These are phyloP conservation scores for Anser cygnoides DNA, from an alignment of 2,113 vertebrate species.

Conservation along the genomic window DNA sequence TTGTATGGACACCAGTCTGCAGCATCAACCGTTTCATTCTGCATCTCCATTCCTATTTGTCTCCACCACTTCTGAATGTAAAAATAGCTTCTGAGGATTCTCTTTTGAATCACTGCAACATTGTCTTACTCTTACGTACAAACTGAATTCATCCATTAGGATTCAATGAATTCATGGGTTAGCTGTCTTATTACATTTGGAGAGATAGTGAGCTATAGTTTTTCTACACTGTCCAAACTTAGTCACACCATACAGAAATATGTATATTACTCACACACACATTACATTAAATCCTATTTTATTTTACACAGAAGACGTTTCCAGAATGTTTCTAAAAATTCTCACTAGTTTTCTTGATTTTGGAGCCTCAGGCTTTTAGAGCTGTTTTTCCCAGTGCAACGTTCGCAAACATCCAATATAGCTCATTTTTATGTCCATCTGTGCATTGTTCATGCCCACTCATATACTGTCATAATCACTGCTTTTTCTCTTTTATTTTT, in stretches of 20 bases:
- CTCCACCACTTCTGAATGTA: neutral
- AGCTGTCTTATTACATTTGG: accelerated
- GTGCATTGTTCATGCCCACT: neutral
- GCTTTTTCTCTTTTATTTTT: neutral
- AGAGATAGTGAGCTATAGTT: neutral
- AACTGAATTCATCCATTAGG: neutral
- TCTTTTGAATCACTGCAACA: neutral
- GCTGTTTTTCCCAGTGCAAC: neutral
- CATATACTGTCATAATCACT: neutral
- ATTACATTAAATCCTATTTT: neutral
- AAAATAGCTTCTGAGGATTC: neutral
- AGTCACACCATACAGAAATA: neutral
- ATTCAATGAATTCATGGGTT: neutral
- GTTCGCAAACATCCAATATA: neutral
- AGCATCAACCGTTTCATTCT: neutral
- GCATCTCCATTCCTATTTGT: neutral
- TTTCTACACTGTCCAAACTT: neutral
- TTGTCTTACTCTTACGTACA: neutral
- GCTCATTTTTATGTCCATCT: conserved; percentile 5
- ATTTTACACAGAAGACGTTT: neutral
- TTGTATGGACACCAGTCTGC: neutral
- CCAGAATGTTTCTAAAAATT: neutral
- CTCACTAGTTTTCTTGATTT: neutral
- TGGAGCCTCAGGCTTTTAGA: neutral
- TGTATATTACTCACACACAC: neutral